These are phyloP conservation scores for Drosophila buzzatii DNA, from an alignment of 2,888 invertebrate genomes.

Conservation along the genomic window DNA sequence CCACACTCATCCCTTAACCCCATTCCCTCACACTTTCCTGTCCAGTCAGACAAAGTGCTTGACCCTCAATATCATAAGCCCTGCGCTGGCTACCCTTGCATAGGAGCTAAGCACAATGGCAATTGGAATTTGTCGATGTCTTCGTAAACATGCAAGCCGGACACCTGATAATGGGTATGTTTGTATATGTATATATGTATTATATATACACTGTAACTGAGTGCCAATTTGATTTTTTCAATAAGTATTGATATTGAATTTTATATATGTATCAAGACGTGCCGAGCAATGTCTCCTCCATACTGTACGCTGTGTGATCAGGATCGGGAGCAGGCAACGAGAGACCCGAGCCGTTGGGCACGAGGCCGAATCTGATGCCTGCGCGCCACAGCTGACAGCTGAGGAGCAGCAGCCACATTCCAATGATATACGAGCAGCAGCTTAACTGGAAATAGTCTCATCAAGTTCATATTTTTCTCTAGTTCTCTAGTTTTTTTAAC, in stretches of 20 bases:
- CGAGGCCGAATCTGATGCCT: too few relatives aligned
- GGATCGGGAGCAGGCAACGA: too few relatives aligned
- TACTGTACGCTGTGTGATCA: too few relatives aligned
- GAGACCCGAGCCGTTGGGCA: too few relatives aligned
- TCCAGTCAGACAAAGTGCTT: constrained; percentile 23
- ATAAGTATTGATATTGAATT: too few relatives aligned
- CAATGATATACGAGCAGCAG: too few relatives aligned
- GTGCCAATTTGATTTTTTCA: not conserved
- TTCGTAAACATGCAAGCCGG: constrained; percentile 31
- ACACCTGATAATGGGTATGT: constrained; percentile 70
- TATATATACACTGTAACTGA: constrained; percentile 20
- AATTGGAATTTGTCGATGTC: constrained; percentile 29
- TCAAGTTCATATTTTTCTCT: too few relatives aligned
- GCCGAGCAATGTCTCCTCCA: too few relatives aligned
- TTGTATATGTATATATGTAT: constrained; percentile 13
- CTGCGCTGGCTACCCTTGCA: constrained; percentile 6
- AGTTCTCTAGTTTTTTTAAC: too few relatives aligned
- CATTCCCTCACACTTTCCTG: not conserved
- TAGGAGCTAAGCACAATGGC: constrained; percentile 14
- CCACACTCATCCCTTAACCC: not conserved
- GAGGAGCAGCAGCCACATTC: not conserved
- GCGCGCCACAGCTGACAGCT: too few relatives aligned
- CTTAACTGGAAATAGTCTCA: too few relatives aligned
- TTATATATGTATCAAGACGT: too few relatives aligned
- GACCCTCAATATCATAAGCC: constrained; percentile 48